Base-by-base conservation (phyloP, 2,797 vertebrate species). In the Falco naumanni region DNA sequence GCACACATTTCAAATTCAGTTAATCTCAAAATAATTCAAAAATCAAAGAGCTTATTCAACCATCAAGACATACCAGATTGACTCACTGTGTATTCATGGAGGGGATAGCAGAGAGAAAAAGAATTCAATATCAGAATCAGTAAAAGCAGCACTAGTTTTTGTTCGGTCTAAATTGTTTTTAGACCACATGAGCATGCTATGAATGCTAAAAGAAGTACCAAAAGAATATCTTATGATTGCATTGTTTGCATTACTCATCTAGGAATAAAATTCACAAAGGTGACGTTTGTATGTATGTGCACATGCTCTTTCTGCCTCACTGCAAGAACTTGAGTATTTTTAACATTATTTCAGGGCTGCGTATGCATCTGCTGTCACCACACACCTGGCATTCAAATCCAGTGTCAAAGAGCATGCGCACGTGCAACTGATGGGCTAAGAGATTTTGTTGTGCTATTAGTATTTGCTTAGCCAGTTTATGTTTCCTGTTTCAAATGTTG, bases 11-110 rank as follows among this genome's bases (percentile, higher is more conserved):
- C 97, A 98, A 97, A 98, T 98, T 97, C 97, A 97, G 96, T 98
- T 98, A 98, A 98, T 98, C 98, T 98, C 95, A 96, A 96, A 98
- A 98, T 98, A 98, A 98, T 98, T 98, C 97, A 97, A 96, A 98
- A 98, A 98, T 98, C 98, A 98, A 98, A 98, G 97, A 97, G 96
- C 90, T 98, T 98, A 97, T 98, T 98, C 98, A 98, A 96, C 94
- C 97, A 97, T 97, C 97, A 98, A 98, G 98, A 97, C 96, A 92
- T 78, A 96, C 74, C 87, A 97, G 97, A 98, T 97, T 98, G 97
- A 97, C 96, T 98, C 89, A 26, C 96, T 96, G 96, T 92, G 95
- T 97, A 97, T 97, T 98, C 97, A 96, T 91, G 91, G 95, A 94
- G 87, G 97, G 97, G 87, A 94, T 43, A 79, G 84, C 43, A 90